These are phyloP conservation scores for Leptonema lineaticorne DNA, from an alignment of 1,140 invertebrate genomes.

Conservation along the genomic window DNA sequence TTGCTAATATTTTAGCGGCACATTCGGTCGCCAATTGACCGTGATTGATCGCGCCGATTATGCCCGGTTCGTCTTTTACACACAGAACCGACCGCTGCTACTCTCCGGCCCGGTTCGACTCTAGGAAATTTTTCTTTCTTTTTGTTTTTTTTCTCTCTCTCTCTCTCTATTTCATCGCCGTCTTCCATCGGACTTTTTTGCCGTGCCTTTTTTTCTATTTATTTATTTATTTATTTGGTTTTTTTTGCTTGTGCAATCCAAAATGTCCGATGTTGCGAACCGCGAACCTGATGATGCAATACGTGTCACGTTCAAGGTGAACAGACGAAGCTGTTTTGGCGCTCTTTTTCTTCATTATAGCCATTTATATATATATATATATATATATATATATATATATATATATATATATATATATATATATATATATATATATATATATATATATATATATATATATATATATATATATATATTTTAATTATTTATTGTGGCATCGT, in stretches of 20 bases:
- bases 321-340: background rate
- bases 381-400: background rate
- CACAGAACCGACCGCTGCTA: background rate
- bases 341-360: background rate
- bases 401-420: conserved; percentile 14
- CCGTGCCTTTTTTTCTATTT: background rate
- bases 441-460: conserved; percentile 11
- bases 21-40: conserved; percentile 9
- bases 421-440: conserved; percentile 14
- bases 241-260: background rate
- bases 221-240: too few species aligned
- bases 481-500: too few species aligned
- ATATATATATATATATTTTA: background rate
- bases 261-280: background rate
- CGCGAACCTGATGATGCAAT: conserved; percentile 17
- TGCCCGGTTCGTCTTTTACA: background rate
- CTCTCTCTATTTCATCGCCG: too few species aligned
- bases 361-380: background rate
- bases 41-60: conserved; percentile 16
- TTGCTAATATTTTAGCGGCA: too few species aligned
- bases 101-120: background rate
- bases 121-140: background rate
- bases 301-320: conserved; percentile 28
- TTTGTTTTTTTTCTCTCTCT: background rate
- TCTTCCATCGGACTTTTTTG: too few species aligned